Conservation (phyloP, 2,113 vertebrate species). For the Pteruthius melanotis region DNA sequence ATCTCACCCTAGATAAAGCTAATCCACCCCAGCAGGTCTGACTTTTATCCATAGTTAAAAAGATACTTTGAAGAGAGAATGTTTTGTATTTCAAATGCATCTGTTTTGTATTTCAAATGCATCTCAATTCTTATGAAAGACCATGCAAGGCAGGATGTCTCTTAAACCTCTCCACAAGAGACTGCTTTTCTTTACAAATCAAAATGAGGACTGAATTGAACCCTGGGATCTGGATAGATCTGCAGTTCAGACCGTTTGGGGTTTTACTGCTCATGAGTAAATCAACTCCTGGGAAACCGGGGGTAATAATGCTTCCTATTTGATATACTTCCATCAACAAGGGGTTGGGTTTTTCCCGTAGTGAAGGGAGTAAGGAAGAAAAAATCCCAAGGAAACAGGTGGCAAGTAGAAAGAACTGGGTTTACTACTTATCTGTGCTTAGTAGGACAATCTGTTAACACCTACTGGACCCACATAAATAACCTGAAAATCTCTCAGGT, state of each 20-base stretch:
- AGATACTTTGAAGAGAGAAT: constrained; percentile 3
- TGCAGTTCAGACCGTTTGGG: background rate
- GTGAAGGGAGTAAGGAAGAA: background rate
- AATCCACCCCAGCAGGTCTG: background rate
- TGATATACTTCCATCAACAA: background rate
- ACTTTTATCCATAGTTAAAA: constrained; percentile 3
- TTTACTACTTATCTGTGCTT: background rate
- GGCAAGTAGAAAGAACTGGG: background rate
- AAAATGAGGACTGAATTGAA: background rate
- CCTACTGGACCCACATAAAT: background rate
- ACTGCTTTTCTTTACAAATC: background rate
- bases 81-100: constrained; percentile 1
- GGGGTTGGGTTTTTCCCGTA: background rate
- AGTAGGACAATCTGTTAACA: background rate
- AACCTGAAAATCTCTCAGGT: background rate
- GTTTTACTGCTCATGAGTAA: background rate
- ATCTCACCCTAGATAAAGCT: background rate
- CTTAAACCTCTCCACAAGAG: background rate
- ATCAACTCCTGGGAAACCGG: background rate
- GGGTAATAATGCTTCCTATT: background rate
- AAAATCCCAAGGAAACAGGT: background rate
- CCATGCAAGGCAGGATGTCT: background rate
- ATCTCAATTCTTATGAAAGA: background rate
- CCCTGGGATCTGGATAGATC: background rate
- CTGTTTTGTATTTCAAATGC: constrained; percentile 1